Base-by-base conservation (phyloP, 2,888 invertebrate species). In the Notodonta ziczac region DNA sequence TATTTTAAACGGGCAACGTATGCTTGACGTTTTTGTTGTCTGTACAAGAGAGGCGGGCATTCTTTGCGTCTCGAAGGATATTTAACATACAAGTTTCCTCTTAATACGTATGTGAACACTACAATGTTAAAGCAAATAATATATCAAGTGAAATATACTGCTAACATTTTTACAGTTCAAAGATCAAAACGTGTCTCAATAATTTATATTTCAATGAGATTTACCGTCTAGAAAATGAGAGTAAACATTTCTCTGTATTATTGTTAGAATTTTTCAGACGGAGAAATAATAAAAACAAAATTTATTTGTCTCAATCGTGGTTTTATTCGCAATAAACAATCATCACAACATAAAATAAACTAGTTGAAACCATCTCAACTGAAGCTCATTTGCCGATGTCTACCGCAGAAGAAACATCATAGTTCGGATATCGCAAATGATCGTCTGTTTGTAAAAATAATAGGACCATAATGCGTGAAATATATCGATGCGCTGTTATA, bases 1-100 rank as follows among this genome's bases (percentile, higher is more conserved):
- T 93, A 93, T 93, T 93, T 92, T 93, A 92, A 93, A 90, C 90
- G 87, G 78, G 84, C 85, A 79, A 79, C 74, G 85, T 87, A 79
- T 75, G 77, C 84, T 82, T 86, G 89, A 87, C 89, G 88, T 88
- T 91, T 90, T 88, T 90, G 91, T 87, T 91, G 91, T 89, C 86
- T 79, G 84, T 88, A 90, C 91, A 86, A 84, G 84, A 80, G 82
- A 86, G 83, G 84, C 84, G 84, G 84, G 79, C 87, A 90, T 91
- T 89, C 90, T 85, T 82, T 69, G 80, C 74, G 80, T 81, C 84
- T 80, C 72, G 66, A 68, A 74, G 78, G 78, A 78, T 84, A 82
- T 73, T 81, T 78, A 69, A 73, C 76, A 81, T 80, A 73, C 72
- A 70, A 60, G 72, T 67, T 68, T 69, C 65, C 70, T 70, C 62